These are phyloP conservation scores for Monochamus saltuarius DNA, from an alignment of 1,140 invertebrate genomes.

Conservation along the genomic window DNA sequence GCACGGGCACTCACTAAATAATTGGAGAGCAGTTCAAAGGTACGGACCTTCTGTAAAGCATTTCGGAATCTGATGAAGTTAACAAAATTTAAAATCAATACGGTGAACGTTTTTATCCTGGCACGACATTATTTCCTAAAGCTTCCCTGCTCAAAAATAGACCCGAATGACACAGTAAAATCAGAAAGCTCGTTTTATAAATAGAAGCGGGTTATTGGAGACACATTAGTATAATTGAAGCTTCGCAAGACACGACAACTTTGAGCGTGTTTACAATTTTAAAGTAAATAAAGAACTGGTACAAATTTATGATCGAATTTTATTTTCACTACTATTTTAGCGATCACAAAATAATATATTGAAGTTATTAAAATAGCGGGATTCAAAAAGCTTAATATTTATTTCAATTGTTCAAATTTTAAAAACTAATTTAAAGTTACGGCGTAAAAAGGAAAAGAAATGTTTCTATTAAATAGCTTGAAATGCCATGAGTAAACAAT, in stretches of 20 bases:
- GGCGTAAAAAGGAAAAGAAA: too few species aligned
- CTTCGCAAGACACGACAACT: neutral
- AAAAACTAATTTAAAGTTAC: too few species aligned
- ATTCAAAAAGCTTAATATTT: too few species aligned
- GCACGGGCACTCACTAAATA: neutral
- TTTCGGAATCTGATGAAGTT: neutral
- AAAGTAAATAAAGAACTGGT: neutral
- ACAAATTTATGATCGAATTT: too few species aligned
- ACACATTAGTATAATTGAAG: neutral
- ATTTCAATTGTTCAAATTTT: too few species aligned
- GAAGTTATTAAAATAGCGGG: too few species aligned
- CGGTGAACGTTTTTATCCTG: conserved; percentile 9
- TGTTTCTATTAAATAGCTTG: too few species aligned
- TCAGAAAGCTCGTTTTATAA: neutral
- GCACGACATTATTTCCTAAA: conserved; percentile 3
- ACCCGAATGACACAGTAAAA: neutral
- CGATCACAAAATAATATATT: too few species aligned
- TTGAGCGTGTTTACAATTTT: neutral
- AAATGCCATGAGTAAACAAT: too few species aligned
- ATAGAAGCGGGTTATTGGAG: neutral
- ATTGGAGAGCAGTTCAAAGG: too few species aligned
- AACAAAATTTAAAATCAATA: conserved; percentile 16
- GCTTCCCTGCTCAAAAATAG: neutral
- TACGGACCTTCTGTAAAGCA: too few species aligned
- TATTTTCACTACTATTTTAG: too few species aligned